Evolutionary conservation across 2,113 vertebrate species (phyloP), one percentile per base, ranked within the genome.

Genomic region (Stigmatopora nigra): DNA sequence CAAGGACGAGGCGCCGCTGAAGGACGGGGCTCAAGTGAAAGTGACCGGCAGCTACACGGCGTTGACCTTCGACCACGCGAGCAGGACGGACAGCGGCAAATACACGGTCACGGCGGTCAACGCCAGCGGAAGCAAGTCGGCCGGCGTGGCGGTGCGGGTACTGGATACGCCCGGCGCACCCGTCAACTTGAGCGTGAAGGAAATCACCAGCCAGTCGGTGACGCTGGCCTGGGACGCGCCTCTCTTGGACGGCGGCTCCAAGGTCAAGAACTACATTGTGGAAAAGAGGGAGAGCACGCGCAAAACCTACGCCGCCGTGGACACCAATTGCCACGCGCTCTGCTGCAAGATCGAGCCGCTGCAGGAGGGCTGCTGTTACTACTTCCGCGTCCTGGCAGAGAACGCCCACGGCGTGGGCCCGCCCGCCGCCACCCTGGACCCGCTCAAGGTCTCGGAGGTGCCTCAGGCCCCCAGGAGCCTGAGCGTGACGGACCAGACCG

Each of bases 251-350:
- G 97, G 97, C 46, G 96, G 95, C 46, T 92, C 93, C 60, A 99
- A 99, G 85, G 93, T 98, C 10, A 98, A 95, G 87, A 98, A 98
- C 77, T 99, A 96, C 65, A 88, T 99, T 60, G 85, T 99, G 88
- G 96, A 99, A 87, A 99, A 99, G 80, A 93, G 96, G 73, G 97
- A 99, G 89, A 95, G 93, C 79, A 98, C 94, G 79, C 93, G 95
- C 75, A 99, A 98, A 80, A 91, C 96, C 8, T 99, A 93, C 70
- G 92, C 95, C 71, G 95, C 96, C 49, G 94, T 97, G 75, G 91
- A 91, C 52, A 98, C 97, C 81, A 99, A 98, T 45, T 99, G 96
- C 76, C 94, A 96, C 75, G 91, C 91, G 79, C 92, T 92, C 66
- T 94, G 92, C 20, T 99, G 92, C 92, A 98, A 94, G 88, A 90